Conservation (phyloP, 2,888 invertebrate genomes). For the Hypena proboscidalis region DNA sequence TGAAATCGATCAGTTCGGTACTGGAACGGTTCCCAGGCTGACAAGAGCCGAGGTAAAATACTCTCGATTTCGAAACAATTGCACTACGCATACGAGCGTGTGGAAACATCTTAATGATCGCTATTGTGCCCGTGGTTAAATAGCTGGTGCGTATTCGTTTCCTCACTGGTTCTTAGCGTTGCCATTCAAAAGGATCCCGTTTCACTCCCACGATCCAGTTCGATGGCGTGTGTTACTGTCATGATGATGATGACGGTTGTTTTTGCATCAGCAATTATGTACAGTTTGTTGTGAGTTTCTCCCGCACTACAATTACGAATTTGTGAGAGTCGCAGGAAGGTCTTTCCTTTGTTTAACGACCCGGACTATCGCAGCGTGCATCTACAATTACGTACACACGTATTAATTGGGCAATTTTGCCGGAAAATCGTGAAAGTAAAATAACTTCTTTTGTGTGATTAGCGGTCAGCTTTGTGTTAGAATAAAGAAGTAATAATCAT, state of each 20-base stretch:
- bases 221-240: conserved; percentile 75
- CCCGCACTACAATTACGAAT: conserved; percentile 77
- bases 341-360: conserved; percentile 70
- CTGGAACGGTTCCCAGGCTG: conserved; percentile 45
- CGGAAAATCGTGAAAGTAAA: conserved; percentile 54
- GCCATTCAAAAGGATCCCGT: conserved; percentile 76
- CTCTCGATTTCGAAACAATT: conserved; percentile 82
- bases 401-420: conserved; percentile 65
- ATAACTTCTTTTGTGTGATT: too few species aligned
- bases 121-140: conserved; percentile 65
- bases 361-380: conserved; percentile 66
- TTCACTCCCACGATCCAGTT: conserved; percentile 83
- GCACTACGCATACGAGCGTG: conserved; percentile 71
- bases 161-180: conserved; percentile 67
- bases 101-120: conserved; percentile 78
- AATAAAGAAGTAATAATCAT: too few species aligned
- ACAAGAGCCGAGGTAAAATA: conserved; percentile 49
- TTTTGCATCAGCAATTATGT: conserved; percentile 83
- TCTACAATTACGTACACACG: conserved; percentile 61
- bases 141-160: conserved; percentile 68
- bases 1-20: conserved; percentile 42
- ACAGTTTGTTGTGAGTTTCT: conserved; percentile 78
- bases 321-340: conserved; percentile 74
- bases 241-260: conserved; percentile 75
- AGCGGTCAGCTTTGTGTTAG: too few species aligned